These are phyloP conservation scores for Aphelocoma californica DNA, from an alignment of 2,797 vertebrate genomes.

Conservation along the genomic window DNA sequence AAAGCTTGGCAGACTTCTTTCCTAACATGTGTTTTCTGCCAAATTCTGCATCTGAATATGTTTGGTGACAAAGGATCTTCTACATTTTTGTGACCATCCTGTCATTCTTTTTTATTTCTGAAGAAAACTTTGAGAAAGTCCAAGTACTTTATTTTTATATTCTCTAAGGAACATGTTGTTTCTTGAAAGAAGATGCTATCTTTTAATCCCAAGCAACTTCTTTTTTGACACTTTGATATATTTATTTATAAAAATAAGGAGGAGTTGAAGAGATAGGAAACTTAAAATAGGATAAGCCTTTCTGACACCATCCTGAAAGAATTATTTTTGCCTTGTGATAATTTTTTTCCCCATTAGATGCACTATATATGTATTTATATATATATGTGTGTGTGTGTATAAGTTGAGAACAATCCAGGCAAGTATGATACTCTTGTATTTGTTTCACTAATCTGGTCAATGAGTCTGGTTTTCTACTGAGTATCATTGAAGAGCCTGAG, in stretches of 20 bases:
- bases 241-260: background rate
- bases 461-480: background rate
- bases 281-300: background rate
- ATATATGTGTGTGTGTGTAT: background rate
- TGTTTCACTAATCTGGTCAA: background rate
- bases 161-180: background rate
- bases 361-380: no score
- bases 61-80: background rate
- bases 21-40: fast-evolving
- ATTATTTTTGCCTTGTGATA: background rate
- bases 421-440: background rate
- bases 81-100: background rate
- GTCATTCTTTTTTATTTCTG: background rate
- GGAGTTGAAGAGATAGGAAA: background rate
- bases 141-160: background rate
- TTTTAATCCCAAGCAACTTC: background rate
- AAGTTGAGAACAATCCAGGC: background rate
- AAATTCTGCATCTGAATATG: background rate
- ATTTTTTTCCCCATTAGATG: background rate
- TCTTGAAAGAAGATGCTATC: background rate
- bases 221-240: background rate
- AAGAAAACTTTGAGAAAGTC: background rate
- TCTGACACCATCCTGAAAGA: background rate
- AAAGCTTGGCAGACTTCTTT: background rate
- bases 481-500: background rate